Evolutionary conservation across 2,797 vertebrate species (phyloP).

Genomic region (Urophycis tenuis): DNA sequence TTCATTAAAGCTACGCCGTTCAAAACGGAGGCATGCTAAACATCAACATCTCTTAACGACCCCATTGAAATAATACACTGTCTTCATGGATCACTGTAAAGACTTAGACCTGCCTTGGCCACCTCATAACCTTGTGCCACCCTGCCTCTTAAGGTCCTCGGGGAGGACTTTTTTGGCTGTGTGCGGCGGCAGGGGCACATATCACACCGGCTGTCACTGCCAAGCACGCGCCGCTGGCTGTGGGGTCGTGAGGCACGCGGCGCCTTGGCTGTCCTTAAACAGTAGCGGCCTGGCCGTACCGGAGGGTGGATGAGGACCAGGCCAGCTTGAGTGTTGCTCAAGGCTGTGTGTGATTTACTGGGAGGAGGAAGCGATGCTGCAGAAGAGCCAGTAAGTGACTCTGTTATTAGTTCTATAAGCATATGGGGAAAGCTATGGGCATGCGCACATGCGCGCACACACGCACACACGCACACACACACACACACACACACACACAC

Average conservation of each 20-base stretch:
- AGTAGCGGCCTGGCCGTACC: constrained; percentile 45
- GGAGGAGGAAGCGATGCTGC: background rate
- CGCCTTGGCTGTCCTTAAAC: constrained; percentile 54
- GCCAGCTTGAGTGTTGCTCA: background rate
- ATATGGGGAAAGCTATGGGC: background rate
- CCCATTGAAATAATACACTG: background rate
- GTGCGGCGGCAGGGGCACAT: constrained; percentile 46
- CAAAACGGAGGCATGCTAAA: background rate
- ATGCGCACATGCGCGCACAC: background rate
- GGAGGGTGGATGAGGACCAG: constrained; percentile 29
- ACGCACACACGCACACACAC: constrained; percentile 1
- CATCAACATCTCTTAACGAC: background rate
- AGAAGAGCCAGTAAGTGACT: too few relatives aligned
- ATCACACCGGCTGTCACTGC: constrained; percentile 45
- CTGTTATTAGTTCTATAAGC: too few relatives aligned
- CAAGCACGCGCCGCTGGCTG: constrained; percentile 27
- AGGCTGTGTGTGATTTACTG: constrained; percentile 16
- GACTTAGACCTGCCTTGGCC: background rate
- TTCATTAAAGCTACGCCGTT: background rate
- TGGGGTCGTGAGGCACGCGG: constrained; percentile 43
- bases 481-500: constrained; percentile 4
- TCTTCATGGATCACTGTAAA: background rate
- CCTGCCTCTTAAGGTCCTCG: constrained; percentile 66
- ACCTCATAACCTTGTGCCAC: constrained; percentile 36
- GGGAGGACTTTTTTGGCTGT: constrained; percentile 15